Evolutionary conservation across 2,797 vertebrate species (phyloP), one percentile per base, ranked within the genome.

Genomic region (Lemur catta): DNA sequence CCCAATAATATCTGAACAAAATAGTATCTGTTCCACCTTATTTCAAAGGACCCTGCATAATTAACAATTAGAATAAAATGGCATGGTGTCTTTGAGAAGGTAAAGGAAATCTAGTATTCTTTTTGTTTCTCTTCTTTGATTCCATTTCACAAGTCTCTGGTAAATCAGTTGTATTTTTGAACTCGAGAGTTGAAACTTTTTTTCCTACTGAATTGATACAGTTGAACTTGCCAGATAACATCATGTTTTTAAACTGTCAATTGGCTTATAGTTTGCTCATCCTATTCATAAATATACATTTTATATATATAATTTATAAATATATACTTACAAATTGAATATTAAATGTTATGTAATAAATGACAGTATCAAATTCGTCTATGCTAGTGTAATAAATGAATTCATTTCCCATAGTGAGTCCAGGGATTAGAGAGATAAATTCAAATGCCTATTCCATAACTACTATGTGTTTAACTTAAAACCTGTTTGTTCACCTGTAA

Each of bases 21-120:
- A 84, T 33, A 91, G 65, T 81, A 95, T 33, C n/a, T 76, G 12
- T 22, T 78, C 55, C 6, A 22, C 28, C 20, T 93, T 81, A 79
- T 46, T 84, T 67, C 52, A 92, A 94, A 96, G 65, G 65, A 50
- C 30, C 35, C n/a, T 38, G 4, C 92, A 74, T 93, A 96, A 90
- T 84, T 75, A 88, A 57, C 48, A 63, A 55, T 67, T 43, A 81
- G 28, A 72, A n/a, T 15, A 57, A 91, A 86, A 84, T 52, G n/a
- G 1, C 15, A 38, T n/a, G 13, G 4, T 93, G 24, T 50, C 72
- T 95, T 74, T 75, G 38, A 84, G 65, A 67, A 95, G 13, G 38
- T 26, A 96, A 94, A 81, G 26, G 5, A 59, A 93, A 82, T 59
- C 46, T 78, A 46, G 7, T 35, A 67, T 65, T 80, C n/a, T 12